Conservation (phyloP, 1,140 invertebrate species). For the Drosophila varians region DNA sequence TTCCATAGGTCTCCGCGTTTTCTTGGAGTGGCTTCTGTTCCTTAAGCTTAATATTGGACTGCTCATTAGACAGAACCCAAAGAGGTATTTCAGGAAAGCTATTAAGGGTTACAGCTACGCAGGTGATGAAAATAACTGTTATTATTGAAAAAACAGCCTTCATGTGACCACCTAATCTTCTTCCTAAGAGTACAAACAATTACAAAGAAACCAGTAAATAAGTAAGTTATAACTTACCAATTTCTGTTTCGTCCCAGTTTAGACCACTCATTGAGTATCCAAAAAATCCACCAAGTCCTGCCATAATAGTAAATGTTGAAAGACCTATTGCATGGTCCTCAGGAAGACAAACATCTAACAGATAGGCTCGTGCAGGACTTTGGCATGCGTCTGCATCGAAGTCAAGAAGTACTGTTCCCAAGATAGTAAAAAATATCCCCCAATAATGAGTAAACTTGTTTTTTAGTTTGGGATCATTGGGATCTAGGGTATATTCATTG, state of each 20-base stretch:
- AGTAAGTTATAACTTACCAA: conserved; percentile 85
- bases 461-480: conserved; percentile 27
- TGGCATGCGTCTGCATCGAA: conserved; percentile 98
- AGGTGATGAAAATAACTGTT: conserved; percentile 92
- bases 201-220: background rate
- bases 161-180: conserved; percentile 93
- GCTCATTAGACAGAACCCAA: conserved; percentile 81
- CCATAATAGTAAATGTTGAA: conserved; percentile 98
- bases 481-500: conserved; percentile 81
- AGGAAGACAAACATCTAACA: conserved; percentile 95
- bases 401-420: conserved; percentile 96
- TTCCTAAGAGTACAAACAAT: conserved; percentile 41
- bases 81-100: conserved; percentile 95
- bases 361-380: conserved; percentile 95
- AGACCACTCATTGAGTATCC: conserved; percentile 97
- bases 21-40: conserved; percentile 34
- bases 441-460: conserved; percentile 88
- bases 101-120: conserved; percentile 91
- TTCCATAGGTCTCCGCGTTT: conserved; percentile 44
- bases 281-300: conserved; percentile 96
- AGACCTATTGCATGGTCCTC: conserved; percentile 96
- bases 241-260: conserved; percentile 94
- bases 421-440: conserved; percentile 95
- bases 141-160: conserved; percentile 95
- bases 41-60: conserved; percentile 6